Evolutionary conservation across 2,888 invertebrate species (phyloP).

Genomic region (Lissocephala sabroskyi): DNA sequence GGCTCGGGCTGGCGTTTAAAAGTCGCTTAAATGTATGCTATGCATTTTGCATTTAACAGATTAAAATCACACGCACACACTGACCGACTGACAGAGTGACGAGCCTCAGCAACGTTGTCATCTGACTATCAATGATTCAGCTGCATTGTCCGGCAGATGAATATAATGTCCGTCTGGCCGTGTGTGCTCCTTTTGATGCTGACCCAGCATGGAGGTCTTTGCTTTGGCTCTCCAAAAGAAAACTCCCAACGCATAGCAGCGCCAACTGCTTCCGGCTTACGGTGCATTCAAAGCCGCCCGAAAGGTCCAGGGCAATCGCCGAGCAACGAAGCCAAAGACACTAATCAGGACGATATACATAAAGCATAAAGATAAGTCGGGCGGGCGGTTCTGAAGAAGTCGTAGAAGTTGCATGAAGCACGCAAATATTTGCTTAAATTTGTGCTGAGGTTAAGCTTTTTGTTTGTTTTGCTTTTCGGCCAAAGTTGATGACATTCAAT

Average conservation of each 20-base stretch:
- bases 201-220: neutral
- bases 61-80: constrained; percentile 56
- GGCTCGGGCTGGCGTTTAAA: constrained; percentile 12
- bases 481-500: constrained; percentile 42
- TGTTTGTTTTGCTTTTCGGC: constrained; percentile 49
- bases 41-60: constrained; percentile 49
- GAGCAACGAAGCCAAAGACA: too few species aligned
- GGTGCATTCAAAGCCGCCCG: constrained; percentile 32
- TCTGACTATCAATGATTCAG: neutral
- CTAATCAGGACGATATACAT: neutral
- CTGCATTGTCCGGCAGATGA: neutral
- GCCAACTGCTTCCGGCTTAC: constrained; percentile 47
- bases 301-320: too few species aligned
- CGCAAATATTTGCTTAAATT: constrained; percentile 71
- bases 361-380: constrained; percentile 4
- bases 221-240: too few species aligned
- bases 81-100: too few species aligned
- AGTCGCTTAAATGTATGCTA: constrained; percentile 24
- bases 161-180: neutral
- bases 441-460: constrained; percentile 71
- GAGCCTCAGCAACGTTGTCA: too few species aligned
- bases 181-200: neutral
- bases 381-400: constrained; percentile 12
- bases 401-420: constrained; percentile 42
- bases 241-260: constrained; percentile 19